These are phyloP conservation scores for Otocyon megalotis DNA, from an alignment of 2,113 vertebrate species.

Conservation along the genomic window DNA sequence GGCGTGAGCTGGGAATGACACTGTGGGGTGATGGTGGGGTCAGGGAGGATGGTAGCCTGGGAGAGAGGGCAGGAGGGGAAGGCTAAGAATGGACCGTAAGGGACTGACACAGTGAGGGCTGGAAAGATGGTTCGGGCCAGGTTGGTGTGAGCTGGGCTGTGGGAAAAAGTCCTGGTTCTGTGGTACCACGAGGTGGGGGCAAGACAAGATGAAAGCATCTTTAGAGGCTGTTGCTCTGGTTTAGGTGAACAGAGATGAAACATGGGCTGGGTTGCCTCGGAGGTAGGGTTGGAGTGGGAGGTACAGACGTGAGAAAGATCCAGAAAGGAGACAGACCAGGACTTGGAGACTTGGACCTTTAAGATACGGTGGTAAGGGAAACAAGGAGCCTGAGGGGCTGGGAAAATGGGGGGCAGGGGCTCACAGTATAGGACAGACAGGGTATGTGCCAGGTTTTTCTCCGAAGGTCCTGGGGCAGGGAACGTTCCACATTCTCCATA, in stretches of 20 bases:
- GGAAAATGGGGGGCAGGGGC: background rate
- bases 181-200: rapidly evolving
- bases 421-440: background rate
- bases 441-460: background rate
- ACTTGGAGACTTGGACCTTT: background rate
- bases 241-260: background rate
- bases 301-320: background rate
- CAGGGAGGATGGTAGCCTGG: background rate
- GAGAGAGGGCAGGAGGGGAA: background rate
- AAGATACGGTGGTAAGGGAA: background rate
- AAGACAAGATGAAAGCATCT: background rate
- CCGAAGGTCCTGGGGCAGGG: background rate
- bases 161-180: background rate
- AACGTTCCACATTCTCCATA: background rate
- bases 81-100: background rate
- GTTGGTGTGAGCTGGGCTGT: background rate
- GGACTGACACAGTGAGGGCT: background rate
- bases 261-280: background rate
- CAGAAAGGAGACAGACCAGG: background rate
- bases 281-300: background rate
- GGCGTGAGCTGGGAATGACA: background rate
- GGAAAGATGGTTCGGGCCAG: background rate
- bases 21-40: background rate
- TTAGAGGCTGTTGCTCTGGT: background rate
- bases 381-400: background rate